Percentiles rank a stretch among this genome's conserved stretches.
phyloP scores from a whole-genome alignment of 2,113 vertebrate genomes.

The Mungos mungo region DNA sequence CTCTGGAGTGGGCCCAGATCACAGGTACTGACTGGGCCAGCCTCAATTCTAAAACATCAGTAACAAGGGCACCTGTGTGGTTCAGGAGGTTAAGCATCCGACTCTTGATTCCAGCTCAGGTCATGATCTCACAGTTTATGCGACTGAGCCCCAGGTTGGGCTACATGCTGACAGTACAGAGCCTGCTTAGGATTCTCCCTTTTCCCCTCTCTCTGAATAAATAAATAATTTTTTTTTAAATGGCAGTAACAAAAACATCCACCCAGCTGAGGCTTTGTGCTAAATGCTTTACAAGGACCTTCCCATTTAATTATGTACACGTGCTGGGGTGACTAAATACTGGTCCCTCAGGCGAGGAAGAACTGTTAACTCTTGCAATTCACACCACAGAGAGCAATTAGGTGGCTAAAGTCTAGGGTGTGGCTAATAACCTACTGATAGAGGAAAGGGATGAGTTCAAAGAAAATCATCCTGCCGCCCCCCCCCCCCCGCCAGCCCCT shows the following conservation, averaged over 20 bases:
- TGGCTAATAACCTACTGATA: background rate
- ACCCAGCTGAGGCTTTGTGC: background rate
- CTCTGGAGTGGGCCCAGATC: background rate
- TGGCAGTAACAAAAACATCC: background rate
- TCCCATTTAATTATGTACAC: background rate
- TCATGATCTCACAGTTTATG: too few relatives aligned
- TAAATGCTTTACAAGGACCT: background rate
- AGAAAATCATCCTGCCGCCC: background rate
- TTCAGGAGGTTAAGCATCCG: too few relatives aligned
- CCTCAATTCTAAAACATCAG: too few relatives aligned
- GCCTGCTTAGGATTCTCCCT: too few relatives aligned
- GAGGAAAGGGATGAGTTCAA: background rate
- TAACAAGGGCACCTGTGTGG: too few relatives aligned
- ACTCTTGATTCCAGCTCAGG: too few relatives aligned
- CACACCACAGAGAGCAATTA: background rate
- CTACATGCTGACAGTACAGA: too few relatives aligned
- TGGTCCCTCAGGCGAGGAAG: background rate
- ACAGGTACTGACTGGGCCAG: fast-evolving
- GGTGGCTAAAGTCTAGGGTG: background rate
- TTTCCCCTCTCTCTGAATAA: too few relatives aligned
- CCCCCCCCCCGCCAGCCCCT: background rate
- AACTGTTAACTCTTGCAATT: background rate
- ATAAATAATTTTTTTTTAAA: too few relatives aligned
- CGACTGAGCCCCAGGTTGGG: too few relatives aligned
- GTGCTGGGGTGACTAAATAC: background rate